These are phyloP conservation scores for Aleiodes alternator DNA, from an alignment of 2,888 invertebrate species.

Conservation along the genomic window DNA sequence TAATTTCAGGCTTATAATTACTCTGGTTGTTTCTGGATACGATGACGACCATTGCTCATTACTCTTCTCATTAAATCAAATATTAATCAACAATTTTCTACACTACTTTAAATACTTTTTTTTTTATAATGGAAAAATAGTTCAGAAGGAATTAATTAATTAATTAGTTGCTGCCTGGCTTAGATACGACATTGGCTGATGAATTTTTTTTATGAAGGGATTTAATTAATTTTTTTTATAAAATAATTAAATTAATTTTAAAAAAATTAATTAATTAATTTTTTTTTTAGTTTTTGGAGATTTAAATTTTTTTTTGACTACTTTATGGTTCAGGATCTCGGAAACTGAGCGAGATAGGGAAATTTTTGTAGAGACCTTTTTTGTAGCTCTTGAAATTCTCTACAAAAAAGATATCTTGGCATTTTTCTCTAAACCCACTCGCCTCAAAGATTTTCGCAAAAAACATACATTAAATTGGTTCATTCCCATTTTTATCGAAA, in stretches of 20 bases:
- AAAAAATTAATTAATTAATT: background rate
- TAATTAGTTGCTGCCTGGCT: slow-evolving; percentile 51
- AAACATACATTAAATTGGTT: too few species aligned
- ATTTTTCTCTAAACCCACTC: too few species aligned
- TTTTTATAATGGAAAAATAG: too few species aligned
- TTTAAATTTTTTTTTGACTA: background rate
- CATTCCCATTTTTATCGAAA: too few species aligned
- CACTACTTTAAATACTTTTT: too few species aligned
- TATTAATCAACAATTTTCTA: background rate
- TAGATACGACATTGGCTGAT: slow-evolving; percentile 44
- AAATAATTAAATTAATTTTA: background rate
- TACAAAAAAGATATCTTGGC: too few species aligned
- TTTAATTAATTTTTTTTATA: background rate
- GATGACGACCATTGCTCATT: slow-evolving; percentile 60
- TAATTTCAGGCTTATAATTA: slow-evolving; percentile 60
- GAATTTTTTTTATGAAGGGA: background rate
- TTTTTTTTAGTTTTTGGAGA: background rate
- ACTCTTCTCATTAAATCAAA: slow-evolving; percentile 36
- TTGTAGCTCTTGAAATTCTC: too few species aligned
- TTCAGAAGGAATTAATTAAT: background rate
- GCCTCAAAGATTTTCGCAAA: too few species aligned
- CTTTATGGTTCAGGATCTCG: too few species aligned
- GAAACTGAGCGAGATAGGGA: too few species aligned
- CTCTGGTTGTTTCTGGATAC: slow-evolving; percentile 63
- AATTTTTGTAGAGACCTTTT: too few species aligned